A percentile compares a stretch with the other conserved stretches of the same genome.
These are phyloP conservation scores for Arnoldichthys spilopterus DNA, from an alignment of 2,797 vertebrate genomes.

Conservation along the genomic window DNA sequence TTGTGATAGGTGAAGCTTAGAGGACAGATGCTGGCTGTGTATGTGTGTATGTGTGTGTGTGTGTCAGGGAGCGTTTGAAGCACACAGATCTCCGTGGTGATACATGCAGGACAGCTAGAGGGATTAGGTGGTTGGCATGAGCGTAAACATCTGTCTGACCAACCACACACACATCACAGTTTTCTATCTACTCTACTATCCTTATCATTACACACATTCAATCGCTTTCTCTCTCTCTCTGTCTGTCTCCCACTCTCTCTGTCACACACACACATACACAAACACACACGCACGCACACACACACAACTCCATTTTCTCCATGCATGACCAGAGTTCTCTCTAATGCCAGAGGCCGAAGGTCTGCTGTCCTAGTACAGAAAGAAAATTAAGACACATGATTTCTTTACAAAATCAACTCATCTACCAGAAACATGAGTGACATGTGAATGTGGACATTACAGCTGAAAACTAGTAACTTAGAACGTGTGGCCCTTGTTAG, in stretches of 20 bases:
- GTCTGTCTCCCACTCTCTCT: conserved; percentile 2
- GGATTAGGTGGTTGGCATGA: background rate
- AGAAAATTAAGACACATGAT: background rate
- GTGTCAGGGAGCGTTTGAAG: background rate
- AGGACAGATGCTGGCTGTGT: background rate
- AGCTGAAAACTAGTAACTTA: too few relatives aligned
- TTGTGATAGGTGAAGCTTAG: background rate
- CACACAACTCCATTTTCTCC: background rate
- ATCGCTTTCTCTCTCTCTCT: background rate
- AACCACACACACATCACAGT: conserved; percentile 4
- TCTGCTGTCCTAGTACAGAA: conserved; percentile 14
- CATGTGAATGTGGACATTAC: too few relatives aligned
- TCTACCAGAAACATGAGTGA: background rate
- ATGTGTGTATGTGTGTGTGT: background rate
- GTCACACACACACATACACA: too few relatives aligned
- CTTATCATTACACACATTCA: background rate
- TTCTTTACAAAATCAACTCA: background rate
- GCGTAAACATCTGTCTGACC: conserved; percentile 8
- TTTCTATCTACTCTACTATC: background rate
- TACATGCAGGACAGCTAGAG: background rate
- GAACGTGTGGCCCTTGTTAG: background rate
- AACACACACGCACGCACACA: background rate
- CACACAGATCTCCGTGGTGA: background rate
- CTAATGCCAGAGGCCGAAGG: background rate
- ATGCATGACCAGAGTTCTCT: conserved; percentile 12